Evolutionary conservation across 1,140 invertebrate genomes (phyloP).

Genomic region (Camponotus floridanus): DNA sequence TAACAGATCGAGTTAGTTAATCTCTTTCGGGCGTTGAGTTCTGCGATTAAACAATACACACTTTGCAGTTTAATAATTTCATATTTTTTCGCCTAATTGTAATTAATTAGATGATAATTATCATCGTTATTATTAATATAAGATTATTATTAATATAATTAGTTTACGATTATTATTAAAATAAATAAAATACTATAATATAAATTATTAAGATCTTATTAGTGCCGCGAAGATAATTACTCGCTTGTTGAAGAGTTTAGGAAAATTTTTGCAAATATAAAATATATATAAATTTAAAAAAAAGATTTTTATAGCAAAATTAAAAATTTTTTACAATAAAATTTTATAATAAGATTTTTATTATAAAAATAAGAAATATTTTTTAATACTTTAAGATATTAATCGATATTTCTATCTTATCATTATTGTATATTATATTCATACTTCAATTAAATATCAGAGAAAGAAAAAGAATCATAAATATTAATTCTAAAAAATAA

Average conservation of each 20-base stretch:
- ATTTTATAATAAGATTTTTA: neutral
- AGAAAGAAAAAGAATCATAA: neutral
- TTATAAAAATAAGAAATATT: neutral
- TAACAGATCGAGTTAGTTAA: conserved; percentile 57
- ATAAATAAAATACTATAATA: neutral
- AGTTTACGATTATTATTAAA: neutral
- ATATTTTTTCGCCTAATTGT: neutral
- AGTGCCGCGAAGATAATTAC: neutral
- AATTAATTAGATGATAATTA: conserved; percentile 4
- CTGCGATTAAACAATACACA: conserved; percentile 2
- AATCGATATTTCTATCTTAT: neutral
- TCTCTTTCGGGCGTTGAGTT: conserved; percentile 31
- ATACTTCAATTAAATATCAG: neutral
- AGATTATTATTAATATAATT: too few species aligned
- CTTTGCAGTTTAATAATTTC: conserved; percentile 2
- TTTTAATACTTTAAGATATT: neutral
- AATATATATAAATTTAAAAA: neutral
- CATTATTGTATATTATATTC: neutral
- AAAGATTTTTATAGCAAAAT: too few species aligned
- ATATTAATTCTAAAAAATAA: neutral
- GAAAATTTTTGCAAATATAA: neutral
- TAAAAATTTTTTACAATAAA: too few species aligned
- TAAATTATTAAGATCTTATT: neutral
- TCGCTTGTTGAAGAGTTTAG: neutral
- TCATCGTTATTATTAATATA: neutral